Percentiles rank a stretch among this genome's conserved stretches.
These are phyloP conservation scores for Alauda arvensis DNA, from an alignment of 2,797 vertebrate genomes.

Conservation along the genomic window DNA sequence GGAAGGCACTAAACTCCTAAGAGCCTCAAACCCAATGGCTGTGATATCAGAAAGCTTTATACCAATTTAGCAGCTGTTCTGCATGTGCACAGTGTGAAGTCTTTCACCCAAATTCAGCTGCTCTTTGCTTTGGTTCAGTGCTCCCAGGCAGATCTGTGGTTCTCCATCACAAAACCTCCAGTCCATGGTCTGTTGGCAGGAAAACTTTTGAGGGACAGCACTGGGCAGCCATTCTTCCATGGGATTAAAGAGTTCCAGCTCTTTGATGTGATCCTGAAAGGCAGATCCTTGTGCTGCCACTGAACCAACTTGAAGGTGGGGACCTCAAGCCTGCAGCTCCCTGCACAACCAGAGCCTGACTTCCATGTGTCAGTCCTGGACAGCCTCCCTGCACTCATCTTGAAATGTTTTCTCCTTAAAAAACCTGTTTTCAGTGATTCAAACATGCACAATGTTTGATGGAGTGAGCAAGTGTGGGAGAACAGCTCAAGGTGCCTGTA, in stretches of 20 bases:
- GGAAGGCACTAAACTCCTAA: not conserved
- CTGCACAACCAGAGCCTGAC: not conserved
- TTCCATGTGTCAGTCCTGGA: not conserved
- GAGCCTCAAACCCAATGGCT: not conserved
- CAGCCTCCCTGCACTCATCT: not conserved
- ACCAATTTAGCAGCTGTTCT: not conserved
- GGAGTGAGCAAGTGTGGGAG: not conserved
- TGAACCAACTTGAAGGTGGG: not conserved
- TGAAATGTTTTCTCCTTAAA: not conserved
- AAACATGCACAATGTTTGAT: not conserved
- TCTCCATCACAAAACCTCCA: not conserved
- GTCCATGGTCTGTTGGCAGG: not conserved
- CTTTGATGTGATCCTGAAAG: rapidly evolving
- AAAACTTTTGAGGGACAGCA: not conserved
- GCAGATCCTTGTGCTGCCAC: not conserved
- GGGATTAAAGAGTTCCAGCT: not conserved
- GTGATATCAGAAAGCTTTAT: not conserved
- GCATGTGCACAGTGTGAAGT: not conserved
- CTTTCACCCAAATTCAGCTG: not conserved
- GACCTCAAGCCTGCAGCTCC: not conserved
- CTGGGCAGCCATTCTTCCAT: not conserved
- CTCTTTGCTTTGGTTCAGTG: not conserved
- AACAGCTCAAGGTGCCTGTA: not conserved
- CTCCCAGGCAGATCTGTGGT: not conserved
- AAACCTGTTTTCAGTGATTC: not conserved